Conservation (phyloP, 1,140 invertebrate species). For the Drosophila sulfurigaster region DNA sequence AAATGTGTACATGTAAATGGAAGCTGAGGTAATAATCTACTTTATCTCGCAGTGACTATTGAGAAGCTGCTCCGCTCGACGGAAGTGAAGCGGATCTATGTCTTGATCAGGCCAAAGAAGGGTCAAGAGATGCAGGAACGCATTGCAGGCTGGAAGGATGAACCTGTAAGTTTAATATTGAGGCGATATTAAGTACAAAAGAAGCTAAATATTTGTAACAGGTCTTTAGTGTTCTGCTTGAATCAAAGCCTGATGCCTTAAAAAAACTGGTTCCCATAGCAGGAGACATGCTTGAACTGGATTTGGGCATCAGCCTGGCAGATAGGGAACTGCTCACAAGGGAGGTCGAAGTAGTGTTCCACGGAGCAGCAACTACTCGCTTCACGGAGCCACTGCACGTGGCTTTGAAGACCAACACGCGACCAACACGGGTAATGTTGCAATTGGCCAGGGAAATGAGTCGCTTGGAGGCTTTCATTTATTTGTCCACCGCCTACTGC, state of each 20-base stretch:
- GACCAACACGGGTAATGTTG: conserved; percentile 86
- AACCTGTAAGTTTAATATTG: conserved; percentile 51
- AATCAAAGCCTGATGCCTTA: conserved; percentile 22
- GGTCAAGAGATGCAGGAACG: conserved; percentile 89
- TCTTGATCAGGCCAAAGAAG: conserved; percentile 91
- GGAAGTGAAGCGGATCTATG: conserved; percentile 89
- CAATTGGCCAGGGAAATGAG: conserved; percentile 88
- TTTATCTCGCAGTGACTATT: conserved; percentile 86
- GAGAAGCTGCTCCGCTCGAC: conserved; percentile 93
- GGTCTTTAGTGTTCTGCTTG: conserved; percentile 50
- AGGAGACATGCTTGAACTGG: conserved; percentile 87
- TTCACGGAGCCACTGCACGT: conserved; percentile 92
- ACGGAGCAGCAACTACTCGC: conserved; percentile 93
- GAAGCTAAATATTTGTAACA: background rate
- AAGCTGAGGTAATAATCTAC: background rate
- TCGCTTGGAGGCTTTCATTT: conserved; percentile 88
- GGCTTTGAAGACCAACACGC: conserved; percentile 87
- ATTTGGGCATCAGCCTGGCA: conserved; percentile 88
- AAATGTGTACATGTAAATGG: too few species aligned
- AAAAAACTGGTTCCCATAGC: conserved; percentile 83
- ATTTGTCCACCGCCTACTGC: conserved; percentile 91
- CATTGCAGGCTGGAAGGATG: conserved; percentile 88
- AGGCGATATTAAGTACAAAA: too few species aligned
- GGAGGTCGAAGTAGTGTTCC: conserved; percentile 90
- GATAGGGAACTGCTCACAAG: conserved; percentile 84